Conservation (phyloP, 2,797 vertebrate species). For the Tarsius wallacei region DNA sequence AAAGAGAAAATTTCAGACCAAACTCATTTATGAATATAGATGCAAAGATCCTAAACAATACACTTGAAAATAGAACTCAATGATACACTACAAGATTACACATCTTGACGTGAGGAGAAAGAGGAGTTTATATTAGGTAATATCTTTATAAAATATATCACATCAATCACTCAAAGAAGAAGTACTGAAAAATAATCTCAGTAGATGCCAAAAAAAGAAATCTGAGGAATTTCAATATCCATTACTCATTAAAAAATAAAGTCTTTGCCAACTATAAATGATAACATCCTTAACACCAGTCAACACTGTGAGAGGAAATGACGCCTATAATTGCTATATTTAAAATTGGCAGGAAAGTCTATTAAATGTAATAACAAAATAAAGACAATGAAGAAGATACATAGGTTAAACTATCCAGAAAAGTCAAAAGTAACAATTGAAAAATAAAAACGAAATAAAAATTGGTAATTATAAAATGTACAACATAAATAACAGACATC, state of each 20-base stretch:
- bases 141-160: neutral
- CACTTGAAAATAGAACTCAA: conserved; percentile 19
- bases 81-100: conserved; percentile 29
- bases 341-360: conserved; percentile 47
- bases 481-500: neutral
- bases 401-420: neutral
- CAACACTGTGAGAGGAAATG: conserved; percentile 10
- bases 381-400: neutral
- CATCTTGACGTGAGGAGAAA: neutral
- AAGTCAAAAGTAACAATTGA: conserved; percentile 51
- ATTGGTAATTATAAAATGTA: conserved; percentile 25
- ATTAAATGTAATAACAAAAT: neutral
- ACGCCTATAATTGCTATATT: neutral
- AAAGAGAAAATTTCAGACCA: conserved; percentile 61
- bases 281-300: neutral
- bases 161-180: neutral
- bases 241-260: conserved; percentile 47
- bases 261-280: conserved; percentile 13
- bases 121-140: conserved; percentile 1
- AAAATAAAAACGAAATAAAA: conserved; percentile 16
- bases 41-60: conserved; percentile 51
- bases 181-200: conserved; percentile 50
- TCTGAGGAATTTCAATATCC: conserved; percentile 36
- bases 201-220: conserved; percentile 2
- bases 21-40: conserved; percentile 51